These are phyloP conservation scores for Scytalopus superciliaris DNA, from an alignment of 2,113 vertebrate species.

Conservation along the genomic window DNA sequence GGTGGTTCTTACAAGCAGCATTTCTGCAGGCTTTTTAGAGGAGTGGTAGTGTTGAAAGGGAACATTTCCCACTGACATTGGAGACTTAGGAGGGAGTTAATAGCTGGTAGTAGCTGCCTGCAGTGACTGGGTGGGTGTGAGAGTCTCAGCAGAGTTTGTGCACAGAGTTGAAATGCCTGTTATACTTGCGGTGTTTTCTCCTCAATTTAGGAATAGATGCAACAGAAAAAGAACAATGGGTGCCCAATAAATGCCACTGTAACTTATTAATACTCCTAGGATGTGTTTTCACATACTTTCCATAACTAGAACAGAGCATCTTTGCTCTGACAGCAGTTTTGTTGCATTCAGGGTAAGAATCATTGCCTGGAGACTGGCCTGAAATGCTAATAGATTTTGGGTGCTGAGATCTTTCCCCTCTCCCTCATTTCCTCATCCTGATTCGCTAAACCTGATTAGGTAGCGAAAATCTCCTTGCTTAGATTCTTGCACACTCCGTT, in stretches of 20 bases:
- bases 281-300: neutral
- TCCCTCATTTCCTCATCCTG: neutral
- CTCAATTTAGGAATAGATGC: neutral
- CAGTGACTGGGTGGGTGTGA: neutral
- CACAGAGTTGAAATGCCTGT: neutral
- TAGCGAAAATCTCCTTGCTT: neutral
- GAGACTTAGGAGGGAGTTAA: neutral
- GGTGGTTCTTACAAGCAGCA: neutral
- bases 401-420: neutral
- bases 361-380: neutral
- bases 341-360: neutral
- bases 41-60: neutral
- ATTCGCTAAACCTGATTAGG: neutral
- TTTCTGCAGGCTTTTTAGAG: neutral
- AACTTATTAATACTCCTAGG: neutral
- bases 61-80: rapidly evolving
- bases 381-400: neutral
- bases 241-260: neutral
- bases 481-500: neutral
- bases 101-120: neutral
- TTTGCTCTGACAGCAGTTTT: neutral
- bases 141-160: neutral
- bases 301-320: neutral
- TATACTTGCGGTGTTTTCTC: neutral
- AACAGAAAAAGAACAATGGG: neutral